Evolutionary conservation across 2,797 vertebrate genomes (phyloP).

Genomic region (Poeciliopsis turneri): DNA sequence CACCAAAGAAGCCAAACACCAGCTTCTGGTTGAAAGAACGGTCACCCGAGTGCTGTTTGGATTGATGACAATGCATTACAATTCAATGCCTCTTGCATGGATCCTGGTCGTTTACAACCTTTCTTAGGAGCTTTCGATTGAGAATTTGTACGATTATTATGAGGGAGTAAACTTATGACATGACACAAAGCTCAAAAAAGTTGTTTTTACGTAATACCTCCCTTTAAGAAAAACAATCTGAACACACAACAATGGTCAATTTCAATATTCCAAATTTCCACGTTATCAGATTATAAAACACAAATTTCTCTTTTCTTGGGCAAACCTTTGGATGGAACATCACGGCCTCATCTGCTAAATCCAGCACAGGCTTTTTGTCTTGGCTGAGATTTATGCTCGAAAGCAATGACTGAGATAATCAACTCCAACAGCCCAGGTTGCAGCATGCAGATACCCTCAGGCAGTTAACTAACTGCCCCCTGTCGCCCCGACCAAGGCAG

Average conservation of each 20-base stretch:
- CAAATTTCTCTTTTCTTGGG: conserved; percentile 42
- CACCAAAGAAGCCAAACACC: neutral
- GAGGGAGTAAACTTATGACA: no score
- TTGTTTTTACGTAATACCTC: neutral
- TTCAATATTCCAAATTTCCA: conserved; percentile 20
- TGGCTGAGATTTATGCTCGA: conserved; percentile 40
- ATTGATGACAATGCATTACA: no score
- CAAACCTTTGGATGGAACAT: conserved; percentile 30
- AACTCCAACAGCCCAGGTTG: conserved; percentile 41
- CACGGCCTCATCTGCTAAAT: conserved; percentile 23
- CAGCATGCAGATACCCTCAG: conserved; percentile 37
- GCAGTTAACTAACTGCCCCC: conserved; percentile 64
- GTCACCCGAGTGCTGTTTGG: neutral
- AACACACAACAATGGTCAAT: conserved; percentile 43
- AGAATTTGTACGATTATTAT: no score
- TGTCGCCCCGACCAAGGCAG: conserved; percentile 50
- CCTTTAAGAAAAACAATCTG: conserved; percentile 24
- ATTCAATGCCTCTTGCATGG: no score
- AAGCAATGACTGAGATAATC: conserved; percentile 50
- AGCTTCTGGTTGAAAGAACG: neutral
- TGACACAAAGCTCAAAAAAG: no score
- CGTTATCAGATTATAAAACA: conserved; percentile 24
- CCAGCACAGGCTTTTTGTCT: conserved; percentile 37
- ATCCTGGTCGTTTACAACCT: no score
- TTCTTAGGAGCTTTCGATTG: no score